Base-by-base conservation (phyloP, 1,140 invertebrate species). In the Rhopalosiphum padi region DNA sequence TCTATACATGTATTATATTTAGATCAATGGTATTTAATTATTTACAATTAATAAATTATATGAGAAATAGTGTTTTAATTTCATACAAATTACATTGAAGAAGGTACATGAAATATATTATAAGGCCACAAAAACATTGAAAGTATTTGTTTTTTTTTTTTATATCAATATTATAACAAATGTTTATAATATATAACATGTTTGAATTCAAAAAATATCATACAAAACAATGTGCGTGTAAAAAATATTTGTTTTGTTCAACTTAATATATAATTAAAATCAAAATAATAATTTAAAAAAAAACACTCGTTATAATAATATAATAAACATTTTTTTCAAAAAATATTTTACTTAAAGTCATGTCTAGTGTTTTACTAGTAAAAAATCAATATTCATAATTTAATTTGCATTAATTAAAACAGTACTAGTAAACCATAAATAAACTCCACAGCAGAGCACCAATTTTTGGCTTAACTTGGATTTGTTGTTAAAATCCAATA, bases 241-340 rank as follows among this genome's bases (percentile, higher is more conserved):
- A 82, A 92, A 92, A 92, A 92, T 83, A 77, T 82, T 91, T 91
- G 21, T 92, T 92, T 92, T 92, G 90, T 92, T 92, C 90, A n/a
- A 51, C 60, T 92, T 82, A 91, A 83, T 82, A 25, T 51, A 92
- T 83, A 83, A 21, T 83, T 68, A 23, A 51, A 91, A 35, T 46
- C 48, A 48, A 83, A 92, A 92, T 92, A 51, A 37, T 83, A 51
- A 89, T 87, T 30, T 15, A 6, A 18, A 68, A 90, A 90, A 92
- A 51, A 51, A 51, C 68, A 83, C 68, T 92, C 23, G n/a, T 83
- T 51, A 92, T 51, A 82, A 83, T 51, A 21, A 91, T 83, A 83
- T 92, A 90, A 90, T 51, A 51, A 18, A 92, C 48, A 51, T 37
- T 77, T 35, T 82, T 51, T 51, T 51, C 11, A 9, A 11, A 46